Evolutionary conservation across 2,888 invertebrate species (phyloP), one percentile per base, ranked within the genome.

Genomic region (Endotricha flammealis): DNA sequence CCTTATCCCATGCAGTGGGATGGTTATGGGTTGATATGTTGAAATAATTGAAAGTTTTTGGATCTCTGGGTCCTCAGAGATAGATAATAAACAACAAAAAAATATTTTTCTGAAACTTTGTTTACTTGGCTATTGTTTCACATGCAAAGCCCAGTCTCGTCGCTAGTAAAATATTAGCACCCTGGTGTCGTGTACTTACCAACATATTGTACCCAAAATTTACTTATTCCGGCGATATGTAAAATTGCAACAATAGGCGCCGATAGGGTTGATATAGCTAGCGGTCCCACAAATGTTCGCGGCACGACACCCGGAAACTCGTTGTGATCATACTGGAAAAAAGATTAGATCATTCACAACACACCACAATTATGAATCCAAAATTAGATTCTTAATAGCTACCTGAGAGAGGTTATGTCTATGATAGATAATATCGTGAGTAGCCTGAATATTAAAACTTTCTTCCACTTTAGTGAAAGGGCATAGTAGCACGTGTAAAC

Each of bases 391-490:
- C 58, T 51, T 44, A 44, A 45, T 46, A 60, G 52, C 61, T 89
- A 97, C 97, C 92, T 95, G 88, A 38, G 92, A 88, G 53, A 97
- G 88, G 88, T 96, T 95, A 77, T 90, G 88, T 52, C 93, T 90
- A 73, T 96, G 92, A 80, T 95, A 97, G 30, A 99, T 87, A 62
- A 99, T 90, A 83, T 99, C 99, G 83, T 99, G 99, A 75, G 95
- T 94, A 12, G 99, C 99, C 87, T 99, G 99, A 39, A 98, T 88
- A 86, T 98, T 99, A 76, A 99, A 99, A 81, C 98, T 99, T 87
- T 99, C 99, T 83, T 99, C 99, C 32, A 99, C 99, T 92, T 99
- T 99, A 3, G 98, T 98, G 72, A 93, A 98, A 34, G 99, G 99
- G 65, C 97, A 97, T 57, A 94, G 89, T 45, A 96, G 73, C 39